Base-by-base conservation (phyloP, 2,888 invertebrate species). In the Plagodis dolabraria region DNA sequence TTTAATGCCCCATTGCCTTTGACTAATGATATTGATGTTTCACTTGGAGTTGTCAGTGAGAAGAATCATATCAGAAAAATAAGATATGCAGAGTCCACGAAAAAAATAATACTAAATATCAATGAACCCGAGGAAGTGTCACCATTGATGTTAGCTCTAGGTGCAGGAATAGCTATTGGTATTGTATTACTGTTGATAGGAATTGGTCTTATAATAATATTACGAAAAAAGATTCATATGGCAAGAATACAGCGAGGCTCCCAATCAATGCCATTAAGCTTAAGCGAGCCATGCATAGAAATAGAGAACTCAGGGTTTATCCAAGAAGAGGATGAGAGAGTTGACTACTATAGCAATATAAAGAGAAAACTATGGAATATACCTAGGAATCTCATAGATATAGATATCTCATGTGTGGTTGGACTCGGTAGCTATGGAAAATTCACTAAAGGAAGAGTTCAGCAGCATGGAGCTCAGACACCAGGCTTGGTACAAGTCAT, bases 281-380 rank as follows among this genome's bases (percentile, higher is more conserved):
- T 97, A 35, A 97, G 96, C 76, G 96, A 96, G 59, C 96, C 97
- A 0, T 95, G 96, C 75, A 94, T 96, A 63, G 97, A 97, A 87
- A 94, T 96, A 80, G 97, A 97, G 81, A 97, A 97, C 78, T 94
- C 96, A 71, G 96, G 96, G 0, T 97, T 96, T 71, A 92, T 96
- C 22, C 94, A 95, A 22, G 97, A 96, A 72, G 96, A 96, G 64
- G 94, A 95, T 43, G 94, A 94, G 66, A 92, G 94, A 69, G 89
- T 94, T 0, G 96, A 96, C 75, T 94, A 96, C 74, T 97, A 96
- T 75, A 94, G 95, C 53, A 95, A 95, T 67, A 89, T 97, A 47
- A 96, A 96, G 78, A 94, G 96, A 69, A 96, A 95, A 78, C 91
- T 97, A 0, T 96, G 96, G 94, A 95, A 94, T 62, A 95, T 94